These are phyloP conservation scores for Desmodus rotundus DNA, from an alignment of 2,113 vertebrate genomes.

Conservation along the genomic window DNA sequence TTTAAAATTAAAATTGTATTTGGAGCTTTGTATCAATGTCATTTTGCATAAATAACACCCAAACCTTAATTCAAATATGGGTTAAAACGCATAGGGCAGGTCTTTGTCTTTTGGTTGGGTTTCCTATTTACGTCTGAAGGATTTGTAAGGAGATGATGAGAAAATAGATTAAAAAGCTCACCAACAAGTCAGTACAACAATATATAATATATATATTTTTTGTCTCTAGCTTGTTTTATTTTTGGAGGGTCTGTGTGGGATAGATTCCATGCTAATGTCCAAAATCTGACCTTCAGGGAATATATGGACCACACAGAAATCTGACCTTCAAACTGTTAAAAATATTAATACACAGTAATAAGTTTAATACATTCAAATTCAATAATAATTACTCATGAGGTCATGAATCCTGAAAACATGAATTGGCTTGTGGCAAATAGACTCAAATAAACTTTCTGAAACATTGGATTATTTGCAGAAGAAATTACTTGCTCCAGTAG, in stretches of 20 bases:
- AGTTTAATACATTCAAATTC: conserved; percentile 48
- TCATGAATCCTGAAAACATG: conserved; percentile 19
- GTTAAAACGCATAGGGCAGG: neutral
- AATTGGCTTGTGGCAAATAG: conserved; percentile 21
- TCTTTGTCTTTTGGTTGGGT: neutral
- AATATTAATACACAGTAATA: neutral
- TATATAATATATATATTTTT: conserved; percentile 10
- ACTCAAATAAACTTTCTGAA: conserved; percentile 25
- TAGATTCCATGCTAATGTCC: conserved; percentile 35
- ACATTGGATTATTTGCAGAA: conserved; percentile 28
- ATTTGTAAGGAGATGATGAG: conserved; percentile 7
- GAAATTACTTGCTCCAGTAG: neutral
- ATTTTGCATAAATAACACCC: neutral
- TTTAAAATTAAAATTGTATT: neutral
- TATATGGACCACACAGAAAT: conserved; percentile 58
- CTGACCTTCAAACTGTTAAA: neutral
- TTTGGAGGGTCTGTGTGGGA: conserved; percentile 44
- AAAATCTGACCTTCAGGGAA: conserved; percentile 32
- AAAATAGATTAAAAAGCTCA: conserved; percentile 21
- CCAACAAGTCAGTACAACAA: conserved; percentile 24
- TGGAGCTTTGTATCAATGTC: neutral
- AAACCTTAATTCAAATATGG: neutral
- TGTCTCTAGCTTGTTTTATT: conserved; percentile 31
- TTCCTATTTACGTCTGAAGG: neutral
- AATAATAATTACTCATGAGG: conserved; percentile 35